Base-by-base conservation (phyloP, 2,888 invertebrate species). In the Diaphora mendica region DNA sequence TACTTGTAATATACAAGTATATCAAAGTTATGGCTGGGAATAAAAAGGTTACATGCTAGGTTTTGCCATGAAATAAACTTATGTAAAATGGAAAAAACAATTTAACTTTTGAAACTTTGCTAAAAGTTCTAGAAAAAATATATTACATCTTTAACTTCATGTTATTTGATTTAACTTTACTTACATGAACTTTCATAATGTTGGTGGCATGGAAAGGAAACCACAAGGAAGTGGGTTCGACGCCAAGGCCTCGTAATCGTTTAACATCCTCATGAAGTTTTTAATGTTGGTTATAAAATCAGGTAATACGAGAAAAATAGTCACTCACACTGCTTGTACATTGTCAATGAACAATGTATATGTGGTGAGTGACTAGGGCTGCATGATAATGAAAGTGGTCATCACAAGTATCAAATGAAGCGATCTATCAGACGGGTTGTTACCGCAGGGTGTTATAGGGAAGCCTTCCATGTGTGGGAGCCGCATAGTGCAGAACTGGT, bases 381-480 rank as follows among this genome's bases (percentile, higher is more conserved):
- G 83, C 86, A 89, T 88, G 87, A 87, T 85, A 88, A 87, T 77
- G 80, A 84, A 85, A 87, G 87, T 88, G 89, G 88, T 87, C 84
- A 87, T 88, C 86, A 80, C 79, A 88, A 88, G 91, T 94, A 94
- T 95, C 94, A 87, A 88, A 92, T 94, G 91, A 93, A 92, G 92
- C 93, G 91, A 93, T 93, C 91, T 92, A 93, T 91, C 91, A 87
- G 86, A 83, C 88, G 87, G 88, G 89, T 90, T 87, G 89, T 91
- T 90, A 93, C 92, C 92, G 88, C 93, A 95, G 91, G 89, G 86
- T 88, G 87, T 79, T 88, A 82, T 75, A 90, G 91, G 87, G 95
- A 95, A 95, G 92, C 94, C 94, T 86, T 89, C 84, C 78, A 91
- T 90, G 94, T 94, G 95, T 95, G 95, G 93, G 94, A 95, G 91